phyloP scores from a whole-genome alignment of 2,888 invertebrate species.

The Nomada lathburiana region DNA sequence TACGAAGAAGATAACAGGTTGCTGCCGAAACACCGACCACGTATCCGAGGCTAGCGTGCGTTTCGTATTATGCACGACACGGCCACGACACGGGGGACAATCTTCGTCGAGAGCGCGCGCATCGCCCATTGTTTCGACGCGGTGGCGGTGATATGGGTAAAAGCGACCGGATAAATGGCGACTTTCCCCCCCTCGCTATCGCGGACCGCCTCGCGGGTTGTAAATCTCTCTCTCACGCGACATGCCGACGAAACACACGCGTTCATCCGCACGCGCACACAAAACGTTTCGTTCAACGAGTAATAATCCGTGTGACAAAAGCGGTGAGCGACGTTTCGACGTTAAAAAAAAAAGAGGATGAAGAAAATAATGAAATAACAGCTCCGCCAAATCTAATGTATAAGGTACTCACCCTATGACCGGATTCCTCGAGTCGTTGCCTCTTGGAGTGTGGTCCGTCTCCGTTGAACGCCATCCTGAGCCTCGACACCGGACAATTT shows the following conservation, averaged over 20 bases:
- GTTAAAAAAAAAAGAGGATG: background rate
- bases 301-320: constrained; percentile 4
- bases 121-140: constrained; percentile 70
- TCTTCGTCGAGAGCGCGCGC: constrained; percentile 65
- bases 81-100: constrained; percentile 57
- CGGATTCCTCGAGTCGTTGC: constrained; percentile 83
- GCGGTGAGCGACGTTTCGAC: background rate
- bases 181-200: constrained; percentile 63
- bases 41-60: constrained; percentile 28
- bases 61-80: constrained; percentile 52
- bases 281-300: background rate
- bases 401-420: constrained; percentile 81
- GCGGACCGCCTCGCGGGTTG: constrained; percentile 51
- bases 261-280: constrained; percentile 19
- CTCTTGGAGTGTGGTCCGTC: constrained; percentile 85
- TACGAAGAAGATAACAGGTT: constrained; percentile 65
- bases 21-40: constrained; percentile 50
- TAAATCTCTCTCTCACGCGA: constrained; percentile 57
- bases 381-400: constrained; percentile 1
- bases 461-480: constrained; percentile 85
- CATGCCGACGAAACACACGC: constrained; percentile 54
- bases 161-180: constrained; percentile 76
- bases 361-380: background rate
- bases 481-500: constrained; percentile 59
- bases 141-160: constrained; percentile 66